Conservation (phyloP, 2,888 invertebrate genomes). For the Drosophila glabriapex region DNA sequence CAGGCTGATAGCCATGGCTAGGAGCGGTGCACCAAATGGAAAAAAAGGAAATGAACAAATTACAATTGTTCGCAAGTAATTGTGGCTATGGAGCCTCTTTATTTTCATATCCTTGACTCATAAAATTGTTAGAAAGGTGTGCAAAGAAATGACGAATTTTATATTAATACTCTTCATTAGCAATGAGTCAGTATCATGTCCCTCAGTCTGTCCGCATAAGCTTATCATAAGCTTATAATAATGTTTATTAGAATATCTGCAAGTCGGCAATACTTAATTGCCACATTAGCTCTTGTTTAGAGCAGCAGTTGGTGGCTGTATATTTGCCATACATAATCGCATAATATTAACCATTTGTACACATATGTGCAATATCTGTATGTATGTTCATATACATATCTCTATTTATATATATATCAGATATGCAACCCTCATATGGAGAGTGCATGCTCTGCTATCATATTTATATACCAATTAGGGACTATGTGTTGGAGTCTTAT, state of each 20-base stretch:
- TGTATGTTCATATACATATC: background rate
- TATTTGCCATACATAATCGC: background rate
- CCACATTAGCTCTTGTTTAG: background rate
- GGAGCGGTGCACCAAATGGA: constrained; percentile 14
- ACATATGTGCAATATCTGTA: background rate
- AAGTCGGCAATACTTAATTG: background rate
- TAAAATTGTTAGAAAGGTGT: background rate
- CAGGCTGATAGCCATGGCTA: constrained; percentile 30
- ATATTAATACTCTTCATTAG: background rate
- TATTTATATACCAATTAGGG: constrained; percentile 41
- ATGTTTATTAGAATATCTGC: background rate
- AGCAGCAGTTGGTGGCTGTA: background rate
- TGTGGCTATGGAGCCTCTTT: constrained; percentile 1
- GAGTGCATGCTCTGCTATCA: constrained; percentile 13
- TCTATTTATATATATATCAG: background rate
- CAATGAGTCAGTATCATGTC: background rate
- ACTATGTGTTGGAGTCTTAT: constrained; percentile 16
- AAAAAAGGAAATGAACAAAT: background rate
- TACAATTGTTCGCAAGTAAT: background rate
- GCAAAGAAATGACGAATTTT: background rate
- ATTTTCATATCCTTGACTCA: too few relatives aligned
- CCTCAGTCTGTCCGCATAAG: background rate
- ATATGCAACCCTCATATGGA: constrained; percentile 9
- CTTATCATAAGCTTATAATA: background rate
- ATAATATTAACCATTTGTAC: background rate